These are phyloP conservation scores for Catostylus mosaicus DNA, from an alignment of 30 jellyfish, hydroid and myxozoan genomes.

Conservation along the genomic window DNA sequence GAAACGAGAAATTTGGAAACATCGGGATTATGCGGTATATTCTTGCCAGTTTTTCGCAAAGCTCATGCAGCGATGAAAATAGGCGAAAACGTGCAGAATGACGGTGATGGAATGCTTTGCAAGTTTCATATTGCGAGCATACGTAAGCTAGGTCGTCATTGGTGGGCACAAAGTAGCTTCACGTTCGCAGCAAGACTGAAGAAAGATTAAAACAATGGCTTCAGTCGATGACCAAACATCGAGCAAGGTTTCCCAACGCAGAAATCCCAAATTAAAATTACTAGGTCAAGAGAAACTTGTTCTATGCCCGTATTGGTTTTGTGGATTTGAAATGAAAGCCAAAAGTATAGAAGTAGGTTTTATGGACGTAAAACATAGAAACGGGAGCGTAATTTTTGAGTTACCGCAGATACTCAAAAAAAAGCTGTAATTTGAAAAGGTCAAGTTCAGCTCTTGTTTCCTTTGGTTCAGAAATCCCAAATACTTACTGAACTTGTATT, in stretches of 20 bases:
- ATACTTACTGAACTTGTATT: too few relatives aligned
- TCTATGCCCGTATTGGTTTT: background rate
- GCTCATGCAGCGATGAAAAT: background rate
- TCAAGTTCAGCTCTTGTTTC: too few relatives aligned
- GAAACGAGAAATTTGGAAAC: too few relatives aligned
- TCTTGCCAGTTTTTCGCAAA: background rate
- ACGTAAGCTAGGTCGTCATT: background rate
- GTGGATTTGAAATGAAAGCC: conserved; percentile 9
- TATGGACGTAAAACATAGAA: background rate
- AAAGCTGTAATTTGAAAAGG: too few relatives aligned
- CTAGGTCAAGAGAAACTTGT: background rate
- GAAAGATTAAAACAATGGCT: background rate
- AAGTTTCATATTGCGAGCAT: background rate
- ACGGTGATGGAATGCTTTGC: background rate
- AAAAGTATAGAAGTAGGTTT: background rate
- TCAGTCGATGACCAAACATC: background rate
- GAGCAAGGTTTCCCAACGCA: background rate
- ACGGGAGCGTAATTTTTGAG: background rate
- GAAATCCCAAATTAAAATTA: background rate
- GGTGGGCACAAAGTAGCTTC: background rate
- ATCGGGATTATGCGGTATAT: background rate
- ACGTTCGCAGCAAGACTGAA: conserved; percentile 2
- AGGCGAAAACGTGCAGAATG: background rate
- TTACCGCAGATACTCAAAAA: background rate
- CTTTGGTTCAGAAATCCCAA: too few relatives aligned